A percentile compares a stretch with the other conserved stretches of the same genome.
Conservation (phyloP, 2,797 vertebrate species). For the Craterocephalus amniculus region DNA sequence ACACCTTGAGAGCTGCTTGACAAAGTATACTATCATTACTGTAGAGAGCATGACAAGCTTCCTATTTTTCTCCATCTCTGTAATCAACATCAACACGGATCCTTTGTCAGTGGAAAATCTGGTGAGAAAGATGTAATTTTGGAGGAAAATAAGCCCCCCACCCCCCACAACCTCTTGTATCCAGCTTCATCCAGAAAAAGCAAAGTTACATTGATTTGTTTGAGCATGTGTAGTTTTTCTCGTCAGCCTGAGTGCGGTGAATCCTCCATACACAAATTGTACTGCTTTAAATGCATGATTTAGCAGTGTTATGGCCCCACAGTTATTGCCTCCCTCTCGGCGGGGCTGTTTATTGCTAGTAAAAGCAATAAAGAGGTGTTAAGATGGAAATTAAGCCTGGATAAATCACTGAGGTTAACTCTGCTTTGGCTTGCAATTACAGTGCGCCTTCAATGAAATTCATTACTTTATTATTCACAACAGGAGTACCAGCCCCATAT, state of each 20-base stretch:
- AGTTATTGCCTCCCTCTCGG: conserved; percentile 69
- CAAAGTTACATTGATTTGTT: conserved; percentile 40
- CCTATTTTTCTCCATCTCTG: conserved; percentile 47
- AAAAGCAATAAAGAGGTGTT: conserved; percentile 76
- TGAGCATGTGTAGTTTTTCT: conserved; percentile 35
- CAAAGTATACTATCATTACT: conserved; percentile 67
- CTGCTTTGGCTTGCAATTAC: conserved; percentile 59
- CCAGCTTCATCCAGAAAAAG: conserved; percentile 24
- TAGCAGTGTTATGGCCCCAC: conserved; percentile 60
- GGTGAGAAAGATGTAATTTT: conserved; percentile 47
- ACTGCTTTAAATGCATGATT: conserved; percentile 71
- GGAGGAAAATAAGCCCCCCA: conserved; percentile 34
- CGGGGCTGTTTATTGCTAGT: conserved; percentile 69
- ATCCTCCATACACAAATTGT: conserved; percentile 29
- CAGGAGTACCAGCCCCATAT: conserved; percentile 33
- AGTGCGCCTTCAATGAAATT: conserved; percentile 48
- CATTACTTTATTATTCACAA: conserved; percentile 60
- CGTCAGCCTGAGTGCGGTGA: conserved; percentile 45
- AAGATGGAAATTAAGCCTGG: conserved; percentile 71
- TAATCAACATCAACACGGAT: conserved; percentile 61
- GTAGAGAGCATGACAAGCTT: conserved; percentile 58
- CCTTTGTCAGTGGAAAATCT: conserved; percentile 49
- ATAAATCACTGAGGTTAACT: conserved; percentile 72
- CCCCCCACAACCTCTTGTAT: not conserved
- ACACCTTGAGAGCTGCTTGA: conserved; percentile 67